A percentile compares a stretch with the other conserved stretches of the same genome.
Conservation (phyloP, 2,113 vertebrate genomes). For the Hippolais icterina region DNA sequence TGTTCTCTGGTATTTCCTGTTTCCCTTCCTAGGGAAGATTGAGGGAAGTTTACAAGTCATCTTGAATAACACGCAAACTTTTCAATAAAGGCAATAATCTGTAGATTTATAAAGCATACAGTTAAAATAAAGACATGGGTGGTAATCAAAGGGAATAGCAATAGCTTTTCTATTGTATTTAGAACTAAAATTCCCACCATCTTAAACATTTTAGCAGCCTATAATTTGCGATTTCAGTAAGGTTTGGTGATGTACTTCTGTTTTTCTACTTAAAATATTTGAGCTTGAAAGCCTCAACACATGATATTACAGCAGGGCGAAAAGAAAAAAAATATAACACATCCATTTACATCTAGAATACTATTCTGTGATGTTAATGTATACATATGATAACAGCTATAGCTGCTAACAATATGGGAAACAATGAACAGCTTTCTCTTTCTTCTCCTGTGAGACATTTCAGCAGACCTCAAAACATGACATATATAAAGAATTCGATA, state of each 20-base stretch:
- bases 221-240: conserved; percentile 27
- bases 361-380: background rate
- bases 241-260: background rate
- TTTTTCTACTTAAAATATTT: background rate
- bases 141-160: conserved; percentile 61
- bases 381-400: background rate
- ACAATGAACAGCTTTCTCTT: background rate
- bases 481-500: background rate
- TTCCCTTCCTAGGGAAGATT: conserved; percentile 84
- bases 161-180: background rate
- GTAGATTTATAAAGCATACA: conserved; percentile 73
- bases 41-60: conserved; percentile 90
- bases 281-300: background rate
- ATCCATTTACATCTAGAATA: background rate
- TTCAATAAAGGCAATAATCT: conserved; percentile 83
- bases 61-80: conserved; percentile 85
- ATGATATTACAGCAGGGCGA: background rate
- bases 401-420: background rate
- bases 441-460: background rate
- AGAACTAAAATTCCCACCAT: conserved; percentile 23
- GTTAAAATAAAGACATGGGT: conserved; percentile 62
- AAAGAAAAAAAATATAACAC: background rate
- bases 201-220: background rate
- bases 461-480: background rate
- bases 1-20: conserved; percentile 96